Conservation (phyloP, 1,140 invertebrate species). For the Bombus consobrinus region DNA sequence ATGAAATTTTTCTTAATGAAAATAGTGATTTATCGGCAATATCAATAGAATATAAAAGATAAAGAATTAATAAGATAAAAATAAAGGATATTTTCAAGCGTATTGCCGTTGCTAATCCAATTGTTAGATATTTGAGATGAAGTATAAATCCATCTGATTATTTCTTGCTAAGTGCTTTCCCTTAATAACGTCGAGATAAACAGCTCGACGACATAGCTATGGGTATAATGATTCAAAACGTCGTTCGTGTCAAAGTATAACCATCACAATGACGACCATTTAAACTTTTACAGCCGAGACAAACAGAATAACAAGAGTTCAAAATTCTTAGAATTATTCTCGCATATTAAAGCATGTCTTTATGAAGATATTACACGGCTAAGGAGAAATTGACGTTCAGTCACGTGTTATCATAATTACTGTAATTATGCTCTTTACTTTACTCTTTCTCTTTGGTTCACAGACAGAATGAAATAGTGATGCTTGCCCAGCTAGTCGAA, state of each 20-base stretch:
- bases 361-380: background rate
- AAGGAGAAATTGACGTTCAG: background rate
- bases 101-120: background rate
- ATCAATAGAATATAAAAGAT: background rate
- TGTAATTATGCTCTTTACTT: constrained; percentile 2
- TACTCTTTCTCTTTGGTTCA: background rate
- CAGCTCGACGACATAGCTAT: background rate
- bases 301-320: constrained; percentile 1
- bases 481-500: background rate
- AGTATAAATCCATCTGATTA: background rate
- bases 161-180: background rate
- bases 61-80: too few species aligned
- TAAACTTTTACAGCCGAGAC: background rate
- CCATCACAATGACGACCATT: background rate
- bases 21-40: background rate
- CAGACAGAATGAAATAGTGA: background rate
- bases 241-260: background rate
- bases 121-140: background rate
- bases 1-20: background rate
- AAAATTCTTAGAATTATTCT: constrained; percentile 5
- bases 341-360: background rate
- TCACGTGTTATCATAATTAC: constrained; percentile 20
- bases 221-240: background rate
- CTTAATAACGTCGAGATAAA: background rate
- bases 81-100: background rate